Percentiles rank a stretch among this genome's conserved stretches.
Evolutionary conservation across 2,888 invertebrate genomes (phyloP).

Genomic region (Mesorhabditis belari): DNA sequence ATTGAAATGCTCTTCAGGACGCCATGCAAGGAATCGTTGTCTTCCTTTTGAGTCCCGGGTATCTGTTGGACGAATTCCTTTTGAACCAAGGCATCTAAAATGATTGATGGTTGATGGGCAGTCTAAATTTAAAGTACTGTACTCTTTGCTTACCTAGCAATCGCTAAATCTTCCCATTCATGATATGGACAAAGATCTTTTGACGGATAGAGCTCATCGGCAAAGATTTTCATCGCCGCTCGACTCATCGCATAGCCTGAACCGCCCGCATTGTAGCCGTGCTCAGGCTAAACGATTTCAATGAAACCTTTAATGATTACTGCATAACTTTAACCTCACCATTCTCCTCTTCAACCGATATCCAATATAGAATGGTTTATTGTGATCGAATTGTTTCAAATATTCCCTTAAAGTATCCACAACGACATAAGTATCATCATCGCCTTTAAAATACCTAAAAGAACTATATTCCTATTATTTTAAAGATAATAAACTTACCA

Average conservation of each 20-base stretch:
- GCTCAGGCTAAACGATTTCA: constrained; percentile 7
- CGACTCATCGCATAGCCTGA: constrained; percentile 31
- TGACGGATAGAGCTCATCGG: constrained; percentile 23
- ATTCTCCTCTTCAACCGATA: constrained; percentile 29
- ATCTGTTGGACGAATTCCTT: constrained; percentile 20
- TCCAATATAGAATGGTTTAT: constrained; percentile 29
- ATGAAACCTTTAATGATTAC: no score
- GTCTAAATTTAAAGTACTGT: no score
- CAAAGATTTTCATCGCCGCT: constrained; percentile 28
- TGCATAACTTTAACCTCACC: no score
- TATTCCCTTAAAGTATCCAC: constrained; percentile 27
- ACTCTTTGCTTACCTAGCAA: constrained; percentile 24
- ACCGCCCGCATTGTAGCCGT: constrained; percentile 36
- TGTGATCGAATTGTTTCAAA: constrained; percentile 23
- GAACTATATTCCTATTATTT: no score
- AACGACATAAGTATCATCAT: constrained; percentile 35
- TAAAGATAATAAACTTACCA: constrained; percentile 15
- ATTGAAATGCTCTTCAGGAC: constrained; percentile 31
- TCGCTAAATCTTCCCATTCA: constrained; percentile 36
- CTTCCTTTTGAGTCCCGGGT: constrained; percentile 22
- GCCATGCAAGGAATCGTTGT: constrained; percentile 34
- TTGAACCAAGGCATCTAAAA: constrained; percentile 18
- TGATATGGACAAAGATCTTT: constrained; percentile 26
- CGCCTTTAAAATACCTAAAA: constrained; percentile 36
- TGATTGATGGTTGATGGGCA: not conserved